A percentile compares a stretch with the other conserved stretches of the same genome.
Conservation (phyloP, 2,888 invertebrate genomes). For the Phaonia tiefii region DNA sequence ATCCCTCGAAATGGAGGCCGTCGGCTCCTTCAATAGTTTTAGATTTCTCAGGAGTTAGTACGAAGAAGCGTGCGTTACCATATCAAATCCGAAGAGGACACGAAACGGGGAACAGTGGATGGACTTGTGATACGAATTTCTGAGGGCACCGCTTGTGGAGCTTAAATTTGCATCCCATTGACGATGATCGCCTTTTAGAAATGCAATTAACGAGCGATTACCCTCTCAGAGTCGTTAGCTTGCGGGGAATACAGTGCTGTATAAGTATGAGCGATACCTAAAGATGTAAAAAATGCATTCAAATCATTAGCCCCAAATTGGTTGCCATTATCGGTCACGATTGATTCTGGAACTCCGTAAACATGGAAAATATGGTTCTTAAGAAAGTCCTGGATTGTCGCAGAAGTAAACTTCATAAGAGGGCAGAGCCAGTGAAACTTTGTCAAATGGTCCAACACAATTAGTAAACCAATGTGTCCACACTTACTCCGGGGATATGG, state of each 20-base stretch:
- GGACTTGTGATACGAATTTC: background rate
- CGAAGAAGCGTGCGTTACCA: too few relatives aligned
- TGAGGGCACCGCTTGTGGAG: background rate
- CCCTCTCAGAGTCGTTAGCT: background rate
- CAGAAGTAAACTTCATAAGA: background rate
- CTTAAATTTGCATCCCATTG: background rate
- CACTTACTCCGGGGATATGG: background rate
- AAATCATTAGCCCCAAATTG: too few relatives aligned
- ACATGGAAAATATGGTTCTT: background rate
- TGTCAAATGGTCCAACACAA: too few relatives aligned
- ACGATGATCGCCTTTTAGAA: background rate
- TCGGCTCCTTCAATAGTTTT: background rate
- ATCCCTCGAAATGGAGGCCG: too few relatives aligned
- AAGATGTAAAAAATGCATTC: too few relatives aligned
- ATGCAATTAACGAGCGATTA: background rate
- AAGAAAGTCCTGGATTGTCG: background rate
- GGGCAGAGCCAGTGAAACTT: too few relatives aligned
- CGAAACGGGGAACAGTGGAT: background rate
- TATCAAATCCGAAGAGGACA: too few relatives aligned
- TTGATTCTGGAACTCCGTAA: too few relatives aligned
- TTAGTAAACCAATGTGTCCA: background rate
- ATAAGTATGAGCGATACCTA: background rate
- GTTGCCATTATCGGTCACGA: too few relatives aligned
- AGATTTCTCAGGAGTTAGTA: background rate
- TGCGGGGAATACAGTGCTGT: background rate